Evolutionary conservation across 2,113 vertebrate genomes (phyloP), one percentile per base, ranked within the genome.

Genomic region (Choloepus hoffmanni): DNA sequence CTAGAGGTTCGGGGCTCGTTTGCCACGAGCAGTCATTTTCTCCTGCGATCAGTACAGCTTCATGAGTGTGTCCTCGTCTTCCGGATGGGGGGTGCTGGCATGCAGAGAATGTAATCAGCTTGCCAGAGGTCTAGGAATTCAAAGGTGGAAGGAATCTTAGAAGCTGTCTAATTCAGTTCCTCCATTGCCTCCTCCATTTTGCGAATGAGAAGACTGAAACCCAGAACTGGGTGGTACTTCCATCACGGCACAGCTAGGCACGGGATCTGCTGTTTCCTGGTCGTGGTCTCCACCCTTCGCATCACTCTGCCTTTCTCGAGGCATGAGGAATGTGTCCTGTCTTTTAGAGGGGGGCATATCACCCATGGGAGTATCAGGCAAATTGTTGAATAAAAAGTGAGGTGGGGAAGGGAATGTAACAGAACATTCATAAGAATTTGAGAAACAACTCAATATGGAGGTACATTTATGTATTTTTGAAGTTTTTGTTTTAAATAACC

Each of bases 251-350:
- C 8, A 73, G 26, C 15, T 21, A 33, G 30, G 6, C n/a, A 6
- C 0, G 13, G 36, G 3, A 5, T n/a, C 36, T 70, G 1, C 12
- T 55, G 26, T 21, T 23, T 81, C 15, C 48, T 0, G 0, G 65
- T 40, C 58, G 11, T 6, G 28, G 16, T 40, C 8, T 40, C 18
- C 2, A 7, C 19, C 9, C 55, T 67, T 70, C 5, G 1, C 24
- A 13, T 43, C 36, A 2, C 26, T 82, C 48, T 28, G 33, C 19
- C 72, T 63, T 70, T 62, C 45, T 73, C 0, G 0, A 5, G 18
- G 19, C 15, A 6, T 2, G 30, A 21, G 45, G 45, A 76, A 40
- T 4, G 0, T 28, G 60, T 3, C 0, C 0, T 36, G 5, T 53
- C 45, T 89, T 72, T 45, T 63, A 11, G 48, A 62, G 30, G 19